These are phyloP conservation scores for Tillus elongatus DNA, from an alignment of 2,888 invertebrate species.

Conservation along the genomic window DNA sequence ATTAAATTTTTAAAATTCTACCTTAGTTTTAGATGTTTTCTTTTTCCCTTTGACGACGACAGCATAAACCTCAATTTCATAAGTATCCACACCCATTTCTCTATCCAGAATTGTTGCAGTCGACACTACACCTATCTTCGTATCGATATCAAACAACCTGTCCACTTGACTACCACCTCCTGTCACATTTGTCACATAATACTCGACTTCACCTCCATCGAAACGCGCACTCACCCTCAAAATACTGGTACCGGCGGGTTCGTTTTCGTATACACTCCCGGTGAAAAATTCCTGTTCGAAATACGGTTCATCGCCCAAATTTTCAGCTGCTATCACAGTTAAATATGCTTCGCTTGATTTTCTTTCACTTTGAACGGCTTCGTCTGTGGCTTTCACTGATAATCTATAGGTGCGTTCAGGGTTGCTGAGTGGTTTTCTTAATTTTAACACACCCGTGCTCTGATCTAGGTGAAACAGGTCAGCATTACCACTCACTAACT, in stretches of 20 bases:
- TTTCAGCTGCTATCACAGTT: conserved; percentile 52
- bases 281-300: conserved; percentile 58
- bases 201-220: conserved; percentile 64
- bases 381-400: conserved; percentile 82
- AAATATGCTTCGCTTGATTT: conserved; percentile 81
- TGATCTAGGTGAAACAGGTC: conserved; percentile 76
- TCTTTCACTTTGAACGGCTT: conserved; percentile 80
- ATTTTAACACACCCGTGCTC: conserved; percentile 63
- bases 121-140: conserved; percentile 77
- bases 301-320: conserved; percentile 37
- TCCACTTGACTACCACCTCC: conserved; percentile 69
- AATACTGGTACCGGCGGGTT: conserved; percentile 77
- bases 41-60: conserved; percentile 65
- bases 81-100: conserved; percentile 71
- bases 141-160: conserved; percentile 84
- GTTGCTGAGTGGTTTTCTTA: conserved; percentile 51
- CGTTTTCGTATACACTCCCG: conserved; percentile 82
- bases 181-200: conserved; percentile 83
- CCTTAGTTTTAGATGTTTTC: conserved; percentile 75
- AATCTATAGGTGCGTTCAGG: conserved; percentile 71
- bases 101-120: conserved; percentile 77
- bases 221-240: conserved; percentile 68
- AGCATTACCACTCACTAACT: conserved; percentile 67
- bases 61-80: conserved; percentile 79
- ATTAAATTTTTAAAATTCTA: conserved; percentile 42